Conservation (phyloP, 2,888 invertebrate genomes). For the Cosmorhoe ocellata region DNA sequence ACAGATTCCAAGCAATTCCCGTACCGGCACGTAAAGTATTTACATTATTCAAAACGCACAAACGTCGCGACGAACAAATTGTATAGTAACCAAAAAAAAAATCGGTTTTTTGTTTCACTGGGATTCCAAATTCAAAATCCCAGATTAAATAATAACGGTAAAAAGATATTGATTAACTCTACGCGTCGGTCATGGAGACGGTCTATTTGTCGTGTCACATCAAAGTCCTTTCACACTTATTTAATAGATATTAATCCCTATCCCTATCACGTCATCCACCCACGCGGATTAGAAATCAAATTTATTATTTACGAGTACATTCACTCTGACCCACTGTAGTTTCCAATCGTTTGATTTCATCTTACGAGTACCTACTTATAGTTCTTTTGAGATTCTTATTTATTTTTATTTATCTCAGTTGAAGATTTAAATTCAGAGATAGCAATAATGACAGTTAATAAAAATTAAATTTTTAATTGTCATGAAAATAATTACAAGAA, state of each 20-base stretch:
- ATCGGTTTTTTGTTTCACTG: no score
- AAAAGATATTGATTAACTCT: conserved; percentile 32
- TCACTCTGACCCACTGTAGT: conserved; percentile 17
- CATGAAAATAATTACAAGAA: conserved; percentile 38
- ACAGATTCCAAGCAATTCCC: no score
- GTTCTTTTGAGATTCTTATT: background rate
- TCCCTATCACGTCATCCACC: conserved; percentile 58
- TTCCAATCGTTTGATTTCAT: conserved; percentile 21
- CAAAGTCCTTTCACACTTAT: conserved; percentile 60
- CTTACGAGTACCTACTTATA: no score
- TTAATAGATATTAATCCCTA: conserved; percentile 58
- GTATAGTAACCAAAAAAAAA: no score
- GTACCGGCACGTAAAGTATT: no score
- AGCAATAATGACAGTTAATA: no score
- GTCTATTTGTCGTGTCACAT: conserved; percentile 63
- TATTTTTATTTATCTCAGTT: no score
- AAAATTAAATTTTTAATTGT: conserved; percentile 14
- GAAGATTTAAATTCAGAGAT: no score
- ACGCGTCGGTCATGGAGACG: conserved; percentile 34
- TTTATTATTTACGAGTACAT: conserved; percentile 30
- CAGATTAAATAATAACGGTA: conserved; percentile 23
- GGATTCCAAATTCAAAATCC: background rate
- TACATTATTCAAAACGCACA: no score
- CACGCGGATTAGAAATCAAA: conserved; percentile 48
- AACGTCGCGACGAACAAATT: no score